phyloP scores from a whole-genome alignment of 2,797 vertebrate species.

The Pseudocheirus occidentalis region DNA sequence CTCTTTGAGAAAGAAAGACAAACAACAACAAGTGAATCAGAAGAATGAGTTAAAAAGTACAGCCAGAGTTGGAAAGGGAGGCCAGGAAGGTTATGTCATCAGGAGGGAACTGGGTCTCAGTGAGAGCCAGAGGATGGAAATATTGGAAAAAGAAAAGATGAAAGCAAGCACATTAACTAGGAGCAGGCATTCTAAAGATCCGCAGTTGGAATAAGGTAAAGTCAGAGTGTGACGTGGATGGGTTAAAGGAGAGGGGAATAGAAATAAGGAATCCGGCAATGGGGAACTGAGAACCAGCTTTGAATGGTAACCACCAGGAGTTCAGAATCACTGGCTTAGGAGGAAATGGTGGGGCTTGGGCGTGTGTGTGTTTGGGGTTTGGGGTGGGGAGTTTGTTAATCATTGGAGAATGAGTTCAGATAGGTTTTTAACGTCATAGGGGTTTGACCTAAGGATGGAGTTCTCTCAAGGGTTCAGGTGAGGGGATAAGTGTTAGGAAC shows the following conservation, averaged over 20 bases:
- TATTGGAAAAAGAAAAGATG: background rate
- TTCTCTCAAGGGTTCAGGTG: background rate
- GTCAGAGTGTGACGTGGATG: background rate
- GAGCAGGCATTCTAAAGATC: background rate
- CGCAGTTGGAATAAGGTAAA: background rate
- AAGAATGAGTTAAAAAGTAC: background rate
- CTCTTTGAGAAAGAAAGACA: no score
- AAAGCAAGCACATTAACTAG: background rate
- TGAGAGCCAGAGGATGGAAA: background rate
- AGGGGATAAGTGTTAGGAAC: background rate
- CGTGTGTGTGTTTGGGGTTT: background rate
- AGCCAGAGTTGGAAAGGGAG: background rate
- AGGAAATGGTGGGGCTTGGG: background rate
- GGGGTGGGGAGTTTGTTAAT: background rate
- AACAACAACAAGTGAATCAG: background rate
- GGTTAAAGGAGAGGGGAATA: background rate
- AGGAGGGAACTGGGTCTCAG: background rate
- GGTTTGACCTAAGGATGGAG: background rate
- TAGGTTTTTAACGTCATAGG: background rate
- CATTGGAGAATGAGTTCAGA: background rate
- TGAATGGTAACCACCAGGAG: background rate
- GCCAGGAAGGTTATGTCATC: background rate
- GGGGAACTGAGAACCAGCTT: background rate
- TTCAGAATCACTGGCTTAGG: background rate
- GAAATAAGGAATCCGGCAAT: background rate